phyloP scores from a whole-genome alignment of 2,113 vertebrate species.

The Echinops telfairi region DNA sequence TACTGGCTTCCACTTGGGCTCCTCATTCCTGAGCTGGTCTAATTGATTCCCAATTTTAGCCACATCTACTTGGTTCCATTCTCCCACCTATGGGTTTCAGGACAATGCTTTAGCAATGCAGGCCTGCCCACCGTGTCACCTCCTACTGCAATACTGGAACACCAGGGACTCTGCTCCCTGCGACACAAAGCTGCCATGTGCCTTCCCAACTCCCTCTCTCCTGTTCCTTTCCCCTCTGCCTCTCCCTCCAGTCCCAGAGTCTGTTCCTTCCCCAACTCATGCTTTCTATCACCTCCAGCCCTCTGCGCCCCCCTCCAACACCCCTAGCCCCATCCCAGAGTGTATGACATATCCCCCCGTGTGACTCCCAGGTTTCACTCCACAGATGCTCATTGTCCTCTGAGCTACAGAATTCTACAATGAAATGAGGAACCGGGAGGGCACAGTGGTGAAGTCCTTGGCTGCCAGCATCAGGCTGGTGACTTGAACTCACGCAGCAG shows the following conservation, averaged over 20 bases:
- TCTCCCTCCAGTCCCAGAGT: not conserved
- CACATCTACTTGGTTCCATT: not conserved
- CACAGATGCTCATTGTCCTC: rapidly evolving
- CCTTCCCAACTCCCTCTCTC: not conserved
- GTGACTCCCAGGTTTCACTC: rapidly evolving
- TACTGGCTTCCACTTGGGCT: too few species aligned
- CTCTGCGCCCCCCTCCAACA: not conserved
- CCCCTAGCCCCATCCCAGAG: not conserved
- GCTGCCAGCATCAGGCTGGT: not conserved
- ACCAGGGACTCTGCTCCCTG: not conserved
- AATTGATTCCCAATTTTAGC: not conserved
- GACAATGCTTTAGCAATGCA: not conserved
- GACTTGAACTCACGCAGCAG: not conserved
- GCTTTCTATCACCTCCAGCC: not conserved
- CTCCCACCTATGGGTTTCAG: not conserved
- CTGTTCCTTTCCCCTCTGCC: not conserved
- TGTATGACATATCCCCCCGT: rapidly evolving
- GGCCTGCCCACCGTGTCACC: too few species aligned
- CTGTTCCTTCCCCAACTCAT: rapidly evolving
- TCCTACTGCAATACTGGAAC: too few species aligned
- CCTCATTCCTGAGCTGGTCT: not conserved
- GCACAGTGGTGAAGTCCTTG: not conserved
- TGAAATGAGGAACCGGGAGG: not conserved
- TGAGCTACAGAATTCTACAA: rapidly evolving
- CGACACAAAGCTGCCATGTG: too few species aligned